Evolutionary conservation across 1,140 invertebrate species (phyloP), one percentile per base, ranked within the genome.

Genomic region (Apis florea): DNA sequence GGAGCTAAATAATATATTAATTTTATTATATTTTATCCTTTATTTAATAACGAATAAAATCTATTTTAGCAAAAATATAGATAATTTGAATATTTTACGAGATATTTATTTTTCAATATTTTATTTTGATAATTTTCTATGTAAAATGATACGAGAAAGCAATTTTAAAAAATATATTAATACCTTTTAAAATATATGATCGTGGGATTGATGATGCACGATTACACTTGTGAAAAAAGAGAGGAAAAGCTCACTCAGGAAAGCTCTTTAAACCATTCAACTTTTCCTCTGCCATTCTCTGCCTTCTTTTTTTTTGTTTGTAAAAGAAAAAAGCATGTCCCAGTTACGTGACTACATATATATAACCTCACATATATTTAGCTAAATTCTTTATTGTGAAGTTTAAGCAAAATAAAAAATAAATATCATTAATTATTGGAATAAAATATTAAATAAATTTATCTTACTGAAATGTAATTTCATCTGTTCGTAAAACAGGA

Each of bases 291-390:
- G 11, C 19, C 47, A 68, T n/a, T n/a, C 66, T 61, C 31, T 40
- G 31, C 31, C 24, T 17, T 54, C 17, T 10, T 21, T 10, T 24
- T 67, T 49, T 51, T n/a, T 49, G 21, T 49, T 68, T 49, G 21
- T 12, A 47, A 67, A 47, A 21, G 24, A 68, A 68, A 68, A 13
- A 68, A 8, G 47, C 40, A 24, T 67, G 47, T 51, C 66, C 66
- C 31, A 68, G 66, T 68, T 68, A 68, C 66, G 66, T 17, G 47
- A 49, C n/a, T n/a, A 40, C 31, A 40, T 40, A n/a, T n/a, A n/a
- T n/a, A 40, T 40, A 47, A 68, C 66, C 66, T 10, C 13, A n/a
- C 24, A 68, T 24, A 68, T 49, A 68, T 68, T 49, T 49, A 15
- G 66, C 0, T 47, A 40, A 21, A 21, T 67, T 67, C n/a, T 24